Evolutionary conservation across 1,140 invertebrate species (phyloP).

Genomic region (Cydia strobilella): DNA sequence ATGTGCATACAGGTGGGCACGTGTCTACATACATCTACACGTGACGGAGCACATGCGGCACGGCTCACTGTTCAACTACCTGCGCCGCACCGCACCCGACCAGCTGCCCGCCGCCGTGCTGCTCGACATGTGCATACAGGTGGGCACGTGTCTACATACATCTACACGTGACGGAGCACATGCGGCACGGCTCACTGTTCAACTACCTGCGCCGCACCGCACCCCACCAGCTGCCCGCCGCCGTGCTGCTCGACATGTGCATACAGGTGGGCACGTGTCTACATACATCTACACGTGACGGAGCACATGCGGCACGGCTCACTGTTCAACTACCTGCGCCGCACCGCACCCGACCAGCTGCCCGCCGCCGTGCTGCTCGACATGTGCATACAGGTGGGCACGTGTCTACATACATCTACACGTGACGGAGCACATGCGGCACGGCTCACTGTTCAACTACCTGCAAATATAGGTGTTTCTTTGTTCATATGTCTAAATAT

Average conservation of each 20-base stretch:
- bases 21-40: conserved; percentile 86
- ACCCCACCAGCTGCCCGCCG: conserved; percentile 71
- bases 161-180: conserved; percentile 96
- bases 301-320: conserved; percentile 96
- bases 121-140: conserved; percentile 96
- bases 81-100: conserved; percentile 67
- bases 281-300: conserved; percentile 93
- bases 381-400: conserved; percentile 93
- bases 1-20: conserved; percentile 93
- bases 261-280: conserved; percentile 85
- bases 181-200: conserved; percentile 94
- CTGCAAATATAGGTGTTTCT: conserved; percentile 70
- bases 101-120: conserved; percentile 83
- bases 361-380: conserved; percentile 88
- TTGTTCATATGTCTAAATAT: conserved; percentile 83
- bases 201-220: conserved; percentile 86
- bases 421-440: conserved; percentile 95
- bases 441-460: conserved; percentile 95
- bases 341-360: conserved; percentile 52
- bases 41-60: conserved; percentile 96
- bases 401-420: conserved; percentile 86
- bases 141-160: conserved; percentile 78
- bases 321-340: conserved; percentile 91
- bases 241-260: conserved; percentile 94
- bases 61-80: conserved; percentile 94